These are phyloP conservation scores for Dissostichus mawsoni DNA, from an alignment of 2,113 vertebrate genomes.

Conservation along the genomic window DNA sequence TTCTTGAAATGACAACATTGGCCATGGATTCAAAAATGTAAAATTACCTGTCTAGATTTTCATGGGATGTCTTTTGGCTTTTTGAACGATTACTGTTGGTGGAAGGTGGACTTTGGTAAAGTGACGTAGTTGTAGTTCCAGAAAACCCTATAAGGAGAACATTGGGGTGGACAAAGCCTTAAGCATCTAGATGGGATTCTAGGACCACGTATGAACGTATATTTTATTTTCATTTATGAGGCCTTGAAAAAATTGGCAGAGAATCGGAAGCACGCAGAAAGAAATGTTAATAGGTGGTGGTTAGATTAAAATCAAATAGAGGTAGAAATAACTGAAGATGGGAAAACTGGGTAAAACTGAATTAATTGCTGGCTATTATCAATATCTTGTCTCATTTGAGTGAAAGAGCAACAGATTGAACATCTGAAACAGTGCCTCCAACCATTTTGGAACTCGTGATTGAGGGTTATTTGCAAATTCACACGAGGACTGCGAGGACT, in stretches of 20 bases:
- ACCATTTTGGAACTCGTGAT: constrained; percentile 38
- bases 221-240: neutral
- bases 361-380: neutral
- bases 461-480: constrained; percentile 49
- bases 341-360: neutral
- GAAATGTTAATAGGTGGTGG: neutral
- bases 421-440: constrained; percentile 26
- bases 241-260: neutral
- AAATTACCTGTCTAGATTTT: constrained; percentile 4
- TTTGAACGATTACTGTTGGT: constrained; percentile 2
- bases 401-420: neutral
- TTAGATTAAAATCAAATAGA: neutral
- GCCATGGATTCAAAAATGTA: neutral
- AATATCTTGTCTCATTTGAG: neutral
- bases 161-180: neutral
- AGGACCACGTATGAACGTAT: neutral
- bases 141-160: neutral
- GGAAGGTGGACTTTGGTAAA: neutral
- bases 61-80: neutral
- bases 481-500: constrained; percentile 34
- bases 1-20: neutral
- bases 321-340: neutral
- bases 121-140: neutral
- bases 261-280: neutral
- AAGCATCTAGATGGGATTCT: neutral